A percentile compares a stretch with the other conserved stretches of the same genome.
Evolutionary conservation across 1,140 invertebrate species (phyloP).

Genomic region (Mactra quadrangularis): DNA sequence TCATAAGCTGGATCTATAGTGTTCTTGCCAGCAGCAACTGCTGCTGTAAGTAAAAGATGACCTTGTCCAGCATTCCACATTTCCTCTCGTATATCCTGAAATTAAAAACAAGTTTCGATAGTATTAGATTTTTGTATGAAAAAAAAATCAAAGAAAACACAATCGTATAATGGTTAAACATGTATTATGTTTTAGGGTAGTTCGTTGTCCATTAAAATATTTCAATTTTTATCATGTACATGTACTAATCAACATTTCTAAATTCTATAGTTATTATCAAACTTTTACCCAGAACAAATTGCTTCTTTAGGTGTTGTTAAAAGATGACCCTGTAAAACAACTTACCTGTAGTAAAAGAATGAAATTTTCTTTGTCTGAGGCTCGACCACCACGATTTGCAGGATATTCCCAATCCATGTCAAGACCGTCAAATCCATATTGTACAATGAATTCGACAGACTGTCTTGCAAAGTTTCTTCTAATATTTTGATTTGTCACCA

Average conservation of each 20-base stretch:
- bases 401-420: constrained; percentile 99
- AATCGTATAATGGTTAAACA: background rate
- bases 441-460: constrained; percentile 94
- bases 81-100: background rate
- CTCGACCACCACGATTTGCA: constrained; percentile 58
- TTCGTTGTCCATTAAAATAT: background rate
- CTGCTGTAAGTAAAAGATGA: constrained; percentile 80
- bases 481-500: constrained; percentile 85
- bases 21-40: constrained; percentile 81
- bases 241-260: background rate
- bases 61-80: constrained; percentile 28
- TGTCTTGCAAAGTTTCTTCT: constrained; percentile 93
- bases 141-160: background rate
- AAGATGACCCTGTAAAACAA: background rate
- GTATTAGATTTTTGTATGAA: background rate
- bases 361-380: constrained; percentile 67
- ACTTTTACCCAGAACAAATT: background rate
- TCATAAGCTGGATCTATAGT: constrained; percentile 83
- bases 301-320: background rate
- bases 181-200: background rate
- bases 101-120: background rate
- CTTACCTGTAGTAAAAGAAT: constrained; percentile 65
- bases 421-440: constrained; percentile 96
- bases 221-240: background rate
- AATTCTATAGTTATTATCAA: background rate